Evolutionary conservation across 2,113 vertebrate genomes (phyloP).

Genomic region (Acrocephalus kingi): DNA sequence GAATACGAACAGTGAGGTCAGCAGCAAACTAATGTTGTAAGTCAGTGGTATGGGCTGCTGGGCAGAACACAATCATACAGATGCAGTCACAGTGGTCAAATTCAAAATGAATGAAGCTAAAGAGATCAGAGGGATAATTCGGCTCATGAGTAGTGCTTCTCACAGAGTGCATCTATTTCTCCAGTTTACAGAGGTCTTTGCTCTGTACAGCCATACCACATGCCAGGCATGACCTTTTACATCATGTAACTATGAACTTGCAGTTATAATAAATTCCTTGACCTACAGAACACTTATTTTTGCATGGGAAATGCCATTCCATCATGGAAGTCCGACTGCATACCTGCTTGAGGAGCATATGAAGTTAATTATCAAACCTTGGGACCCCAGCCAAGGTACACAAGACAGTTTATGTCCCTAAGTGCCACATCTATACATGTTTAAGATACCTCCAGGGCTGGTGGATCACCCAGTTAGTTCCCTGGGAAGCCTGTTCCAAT

Average conservation of each 20-base stretch:
- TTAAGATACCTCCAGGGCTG: background rate
- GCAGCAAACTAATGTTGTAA: background rate
- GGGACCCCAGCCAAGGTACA: background rate
- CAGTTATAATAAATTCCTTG: background rate
- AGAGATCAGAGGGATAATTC: background rate
- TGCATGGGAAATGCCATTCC: background rate
- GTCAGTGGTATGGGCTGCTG: background rate
- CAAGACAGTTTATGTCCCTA: background rate
- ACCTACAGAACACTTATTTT: background rate
- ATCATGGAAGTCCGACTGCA: background rate
- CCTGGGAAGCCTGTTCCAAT: background rate
- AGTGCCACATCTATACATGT: background rate
- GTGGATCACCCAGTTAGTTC: background rate
- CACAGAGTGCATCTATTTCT: background rate
- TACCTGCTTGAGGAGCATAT: background rate
- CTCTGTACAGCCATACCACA: background rate
- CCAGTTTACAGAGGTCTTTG: background rate
- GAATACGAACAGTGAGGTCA: background rate
- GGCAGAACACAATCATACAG: background rate
- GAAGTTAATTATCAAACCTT: background rate
- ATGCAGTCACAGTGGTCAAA: background rate
- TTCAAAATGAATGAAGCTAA: background rate
- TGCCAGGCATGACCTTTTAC: background rate
- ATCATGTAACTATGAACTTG: background rate
- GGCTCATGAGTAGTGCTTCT: background rate